These are phyloP conservation scores for Ectropis grisescens DNA, from an alignment of 1,140 invertebrate genomes.

Conservation along the genomic window DNA sequence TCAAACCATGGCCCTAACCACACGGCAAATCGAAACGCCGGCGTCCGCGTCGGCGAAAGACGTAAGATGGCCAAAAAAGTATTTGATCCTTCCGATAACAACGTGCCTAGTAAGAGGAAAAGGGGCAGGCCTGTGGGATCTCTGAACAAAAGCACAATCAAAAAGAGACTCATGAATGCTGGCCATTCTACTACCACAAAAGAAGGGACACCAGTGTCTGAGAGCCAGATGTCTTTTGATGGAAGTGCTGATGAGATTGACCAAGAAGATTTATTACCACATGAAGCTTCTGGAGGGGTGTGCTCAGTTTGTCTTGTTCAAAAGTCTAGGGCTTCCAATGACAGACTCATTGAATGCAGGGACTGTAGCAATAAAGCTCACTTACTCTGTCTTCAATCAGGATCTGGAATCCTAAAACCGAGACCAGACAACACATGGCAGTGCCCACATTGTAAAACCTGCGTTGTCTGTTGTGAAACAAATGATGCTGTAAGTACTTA, in stretches of 20 bases:
- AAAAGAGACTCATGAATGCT: constrained; percentile 52
- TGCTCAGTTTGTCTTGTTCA: constrained; percentile 72
- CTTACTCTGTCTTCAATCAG: constrained; percentile 76
- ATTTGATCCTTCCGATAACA: constrained; percentile 84
- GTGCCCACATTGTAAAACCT: constrained; percentile 80
- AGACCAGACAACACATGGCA: constrained; percentile 79
- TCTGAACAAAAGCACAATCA: constrained; percentile 71
- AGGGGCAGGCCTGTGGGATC: constrained; percentile 74
- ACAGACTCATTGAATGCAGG: constrained; percentile 80
- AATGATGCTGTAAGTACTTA: constrained; percentile 77
- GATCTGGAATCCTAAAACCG: constrained; percentile 74
- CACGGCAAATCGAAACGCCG: constrained; percentile 40
- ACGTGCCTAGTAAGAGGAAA: constrained; percentile 75
- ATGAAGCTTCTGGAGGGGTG: constrained; percentile 63
- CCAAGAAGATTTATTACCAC: constrained; percentile 32
- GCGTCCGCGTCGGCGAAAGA: constrained; percentile 56
- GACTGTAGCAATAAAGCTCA: constrained; percentile 86
- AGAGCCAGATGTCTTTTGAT: constrained; percentile 59
- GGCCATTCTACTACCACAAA: constrained; percentile 15
- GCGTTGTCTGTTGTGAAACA: constrained; percentile 78
- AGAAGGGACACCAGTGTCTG: constrained; percentile 40
- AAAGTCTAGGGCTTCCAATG: constrained; percentile 72
- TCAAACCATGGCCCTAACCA: constrained; percentile 46
- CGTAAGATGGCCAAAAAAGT: constrained; percentile 78
- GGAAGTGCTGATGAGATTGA: constrained; percentile 61